These are phyloP conservation scores for Apodemus agrarius DNA, from an alignment of 2,797 vertebrate species.

Conservation along the genomic window DNA sequence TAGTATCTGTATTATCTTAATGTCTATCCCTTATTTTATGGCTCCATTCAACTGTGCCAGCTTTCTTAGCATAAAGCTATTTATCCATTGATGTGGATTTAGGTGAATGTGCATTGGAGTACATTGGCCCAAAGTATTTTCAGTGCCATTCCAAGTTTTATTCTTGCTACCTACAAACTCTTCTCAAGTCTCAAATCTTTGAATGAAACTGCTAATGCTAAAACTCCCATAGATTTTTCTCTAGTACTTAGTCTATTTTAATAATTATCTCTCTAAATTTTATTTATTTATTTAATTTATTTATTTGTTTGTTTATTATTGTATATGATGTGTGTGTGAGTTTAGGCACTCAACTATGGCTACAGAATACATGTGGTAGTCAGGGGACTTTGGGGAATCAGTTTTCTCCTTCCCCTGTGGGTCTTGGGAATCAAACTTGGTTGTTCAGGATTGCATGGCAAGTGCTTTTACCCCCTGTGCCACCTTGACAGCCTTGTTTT, in stretches of 20 bases:
- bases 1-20: neutral
- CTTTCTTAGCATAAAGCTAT: neutral
- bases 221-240: neutral
- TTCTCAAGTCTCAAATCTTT: constrained; percentile 35
- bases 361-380: neutral
- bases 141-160: neutral
- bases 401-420: neutral
- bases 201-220: neutral
- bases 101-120: neutral
- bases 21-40: neutral
- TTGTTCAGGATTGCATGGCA: neutral
- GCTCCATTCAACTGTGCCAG: neutral
- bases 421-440: neutral
- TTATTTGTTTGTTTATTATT: neutral
- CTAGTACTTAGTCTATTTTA: neutral
- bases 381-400: neutral
- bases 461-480: neutral
- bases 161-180: neutral
- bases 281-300: neutral
- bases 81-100: neutral
- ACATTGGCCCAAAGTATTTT: neutral
- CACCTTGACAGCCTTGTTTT: neutral
- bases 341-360: neutral
- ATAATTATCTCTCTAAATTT: neutral
- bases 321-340: neutral